Percentiles rank a stretch among this genome's conserved stretches.
Evolutionary conservation across 2,888 invertebrate genomes (phyloP).

Genomic region (Pandemis heparana): DNA sequence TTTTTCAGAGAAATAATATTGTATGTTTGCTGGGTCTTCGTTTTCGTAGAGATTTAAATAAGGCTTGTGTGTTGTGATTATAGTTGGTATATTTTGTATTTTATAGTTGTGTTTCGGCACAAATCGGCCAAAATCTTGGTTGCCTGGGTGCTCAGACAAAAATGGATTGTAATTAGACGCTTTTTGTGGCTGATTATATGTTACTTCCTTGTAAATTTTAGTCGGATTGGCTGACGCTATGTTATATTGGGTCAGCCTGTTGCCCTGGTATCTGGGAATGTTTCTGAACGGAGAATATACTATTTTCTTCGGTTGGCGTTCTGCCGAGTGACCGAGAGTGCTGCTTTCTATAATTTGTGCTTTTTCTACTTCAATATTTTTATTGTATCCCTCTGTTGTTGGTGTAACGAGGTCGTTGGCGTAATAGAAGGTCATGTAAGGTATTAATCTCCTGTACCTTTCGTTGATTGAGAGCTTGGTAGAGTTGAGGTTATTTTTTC

Average conservation of each 20-base stretch:
- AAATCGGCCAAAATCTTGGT: constrained; percentile 60
- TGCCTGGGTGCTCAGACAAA: constrained; percentile 56
- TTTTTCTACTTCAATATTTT: constrained; percentile 75
- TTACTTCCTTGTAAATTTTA: constrained; percentile 71
- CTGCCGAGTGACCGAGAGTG: constrained; percentile 53
- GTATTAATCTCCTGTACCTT: constrained; percentile 91
- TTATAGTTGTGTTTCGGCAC: constrained; percentile 62
- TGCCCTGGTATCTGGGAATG: constrained; percentile 80
- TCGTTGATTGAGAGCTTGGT: constrained; percentile 85
- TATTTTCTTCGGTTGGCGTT: constrained; percentile 71
- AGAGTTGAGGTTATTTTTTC: constrained; percentile 56
- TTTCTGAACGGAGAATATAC: constrained; percentile 65
- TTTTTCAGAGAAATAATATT: constrained; percentile 74
- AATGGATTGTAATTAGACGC: constrained; percentile 63
- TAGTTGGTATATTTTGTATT: constrained; percentile 56
- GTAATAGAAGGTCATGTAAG: constrained; percentile 94
- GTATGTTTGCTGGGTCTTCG: constrained; percentile 63
- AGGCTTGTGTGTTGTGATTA: constrained; percentile 64
- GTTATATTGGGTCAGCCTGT: constrained; percentile 77
- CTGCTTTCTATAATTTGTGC: constrained; percentile 72
- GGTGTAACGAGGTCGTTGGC: constrained; percentile 84
- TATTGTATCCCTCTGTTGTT: constrained; percentile 64
- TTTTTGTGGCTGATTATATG: constrained; percentile 61
- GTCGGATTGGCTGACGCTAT: constrained; percentile 79
- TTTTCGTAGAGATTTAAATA: constrained; percentile 64